Evolutionary conservation across 1,140 invertebrate genomes (phyloP), one percentile per base, ranked within the genome.

Genomic region (Tetraneura akinire): DNA sequence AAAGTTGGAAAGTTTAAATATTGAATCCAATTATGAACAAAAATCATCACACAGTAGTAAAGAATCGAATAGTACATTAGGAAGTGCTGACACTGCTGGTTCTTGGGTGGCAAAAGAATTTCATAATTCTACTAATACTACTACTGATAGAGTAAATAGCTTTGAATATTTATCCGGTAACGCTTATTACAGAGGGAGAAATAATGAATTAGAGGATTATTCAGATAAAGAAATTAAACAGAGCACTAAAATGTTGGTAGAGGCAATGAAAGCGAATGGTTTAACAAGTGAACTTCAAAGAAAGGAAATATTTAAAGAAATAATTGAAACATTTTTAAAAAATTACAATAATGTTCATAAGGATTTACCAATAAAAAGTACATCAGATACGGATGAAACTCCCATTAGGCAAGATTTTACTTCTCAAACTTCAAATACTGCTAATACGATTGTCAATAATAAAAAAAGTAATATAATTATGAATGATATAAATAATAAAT

Each of bases 131-230:
- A 70, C 66, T 16, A 70, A 47, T 26, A 80, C 49, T 42, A 57
- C 66, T 18, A 83, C 85, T 3, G 87, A 86, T 26, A 82, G 85
- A 81, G 86, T 85, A 3, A 87, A 88, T 66, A 88, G 87, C 82
- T 88, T 88, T 81, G 87, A 88, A 49, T 88, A 88, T 82, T 86
- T 88, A 57, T 87, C 87, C 10, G 86, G 81, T 6, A 85, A 87
- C 71, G 83, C 86, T 9, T 88, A 87, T 80, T 85, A 87, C 47
- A 45, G 29, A 6, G 23, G 37, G n/a, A 78, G 21, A 78, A 11
- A 29, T 60, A n/a, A 76, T 57, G 29, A 37, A 14, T 11, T 3
- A 57, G 49, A 76, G 5, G 71, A 74, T 5, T 29, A 37, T 4
- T 37, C 32, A n/a, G 55, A 60, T 47, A 74, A 74, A 74, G 71